Base-by-base conservation (phyloP, 2,888 invertebrate genomes). In the Drosophila birchii region DNA sequence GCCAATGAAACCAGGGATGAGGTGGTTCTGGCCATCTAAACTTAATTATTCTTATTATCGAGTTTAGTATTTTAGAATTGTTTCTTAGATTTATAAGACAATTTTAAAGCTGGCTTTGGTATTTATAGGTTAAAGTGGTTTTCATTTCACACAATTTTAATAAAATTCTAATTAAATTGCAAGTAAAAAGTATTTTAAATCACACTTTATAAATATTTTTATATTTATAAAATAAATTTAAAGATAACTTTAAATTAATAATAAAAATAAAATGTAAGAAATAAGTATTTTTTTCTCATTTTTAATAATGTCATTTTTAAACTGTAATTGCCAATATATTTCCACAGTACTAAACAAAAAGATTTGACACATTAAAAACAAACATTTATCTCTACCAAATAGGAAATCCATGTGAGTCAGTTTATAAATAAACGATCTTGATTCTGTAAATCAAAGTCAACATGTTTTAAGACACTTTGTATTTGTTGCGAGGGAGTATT, bases 1-100 rank as follows among this genome's bases (percentile, higher is more conserved):
- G 32, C 12, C 59, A 74, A 49, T 39, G 18, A 32, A 60, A 70
- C 56, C 47, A 55, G 57, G 8, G 20, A 49, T 45, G 32, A 18
- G 57, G 36, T 6, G 29, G 18, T 34, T 14, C 29, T 36, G 20
- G n/a, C 11, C 18, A 34, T 26, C 34, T 56, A 5, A 55, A 41
- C 14, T 18, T 14, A 29, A 29, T 41, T 39, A 18, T 9, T 26
- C 5, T 6, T 14, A 16, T 36, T 20, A 36, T 23, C 20, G 36
- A 16, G 3, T 29, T 16, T 5, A 18, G 12, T 32, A 32, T 34
- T 32, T 49, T 36, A 1, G 5, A 51, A 34, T 34, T 3, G 3
- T 3, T 51, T 51, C 18, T 14, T 8, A 5, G 14, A 18, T 1
- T 14, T 7, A 3, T 12, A 1, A 7, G 1, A 34, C 34, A 34